Evolutionary conservation across 2,888 invertebrate species (phyloP).

Genomic region (Gibbula magus): DNA sequence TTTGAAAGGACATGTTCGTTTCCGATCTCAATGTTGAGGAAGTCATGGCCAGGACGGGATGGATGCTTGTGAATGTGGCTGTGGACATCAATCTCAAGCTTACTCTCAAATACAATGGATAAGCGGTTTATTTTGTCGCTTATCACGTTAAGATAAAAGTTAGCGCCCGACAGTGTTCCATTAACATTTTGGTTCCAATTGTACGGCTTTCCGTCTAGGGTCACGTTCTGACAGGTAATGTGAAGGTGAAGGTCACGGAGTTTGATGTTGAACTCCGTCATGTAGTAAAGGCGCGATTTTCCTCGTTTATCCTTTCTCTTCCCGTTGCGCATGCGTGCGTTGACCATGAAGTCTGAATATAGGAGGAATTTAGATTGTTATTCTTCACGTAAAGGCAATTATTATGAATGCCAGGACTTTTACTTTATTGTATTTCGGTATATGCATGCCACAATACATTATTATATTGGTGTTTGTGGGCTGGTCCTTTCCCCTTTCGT

Average conservation of each 20-base stretch:
- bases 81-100: constrained; percentile 29
- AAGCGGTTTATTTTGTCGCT: background rate
- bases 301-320: background rate
- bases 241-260: constrained; percentile 16
- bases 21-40: constrained; percentile 36
- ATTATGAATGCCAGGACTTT: no score
- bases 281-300: constrained; percentile 14
- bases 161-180: constrained; percentile 11
- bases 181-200: constrained; percentile 9
- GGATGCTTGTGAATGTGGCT: constrained; percentile 16
- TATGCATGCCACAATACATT: no score
- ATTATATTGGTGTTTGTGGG: no score
- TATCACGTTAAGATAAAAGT: constrained; percentile 9
- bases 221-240: constrained; percentile 14
- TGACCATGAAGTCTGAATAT: constrained; percentile 28
- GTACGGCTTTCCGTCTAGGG: constrained; percentile 4
- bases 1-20: constrained; percentile 31
- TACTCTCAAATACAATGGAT: constrained; percentile 25
- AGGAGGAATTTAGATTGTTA: no score
- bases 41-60: constrained; percentile 11
- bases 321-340: constrained; percentile 26
- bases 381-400: no score
- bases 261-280: constrained; percentile 12
- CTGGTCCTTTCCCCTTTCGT: no score
- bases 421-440: no score